A percentile compares a stretch with the other conserved stretches of the same genome.
These are phyloP conservation scores for Cheilosia scutellata DNA, from an alignment of 2,888 invertebrate genomes.

Conservation along the genomic window DNA sequence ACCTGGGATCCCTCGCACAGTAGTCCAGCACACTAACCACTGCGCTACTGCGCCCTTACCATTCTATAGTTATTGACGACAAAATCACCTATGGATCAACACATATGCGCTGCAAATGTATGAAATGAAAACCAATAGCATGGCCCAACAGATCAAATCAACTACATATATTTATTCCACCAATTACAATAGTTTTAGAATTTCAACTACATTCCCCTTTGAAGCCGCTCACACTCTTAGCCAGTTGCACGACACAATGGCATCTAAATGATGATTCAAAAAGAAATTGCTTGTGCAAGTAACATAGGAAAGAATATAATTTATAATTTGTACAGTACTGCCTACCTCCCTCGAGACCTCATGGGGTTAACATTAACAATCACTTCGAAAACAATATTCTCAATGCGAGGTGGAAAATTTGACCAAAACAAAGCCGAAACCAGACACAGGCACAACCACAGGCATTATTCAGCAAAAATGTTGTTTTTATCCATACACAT, in stretches of 20 bases:
- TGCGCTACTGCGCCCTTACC: no score
- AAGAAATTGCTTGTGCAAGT: constrained; percentile 30
- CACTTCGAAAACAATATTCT: constrained; percentile 34
- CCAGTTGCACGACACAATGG: constrained; percentile 22
- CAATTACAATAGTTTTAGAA: neutral
- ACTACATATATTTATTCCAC: no score
- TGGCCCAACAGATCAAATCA: no score
- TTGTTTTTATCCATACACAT: constrained; percentile 30
- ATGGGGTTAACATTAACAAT: constrained; percentile 57
- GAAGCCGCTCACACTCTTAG: constrained; percentile 6
- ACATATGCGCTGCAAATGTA: no score
- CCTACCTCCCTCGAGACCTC: constrained; percentile 37
- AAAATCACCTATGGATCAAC: no score
- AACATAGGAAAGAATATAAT: constrained; percentile 25
- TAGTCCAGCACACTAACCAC: no score
- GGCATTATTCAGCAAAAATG: constrained; percentile 62
- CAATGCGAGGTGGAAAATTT: constrained; percentile 47
- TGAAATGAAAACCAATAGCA: no score
- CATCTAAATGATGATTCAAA: constrained; percentile 18
- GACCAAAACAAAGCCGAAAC: constrained; percentile 52
- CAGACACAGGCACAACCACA: constrained; percentile 13
- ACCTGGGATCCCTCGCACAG: no score
- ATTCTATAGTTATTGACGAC: no score
- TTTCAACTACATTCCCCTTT: neutral
- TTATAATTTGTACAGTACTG: constrained; percentile 32